These are phyloP conservation scores for Onychomys torridus DNA, from an alignment of 2,797 vertebrate genomes.

Conservation along the genomic window DNA sequence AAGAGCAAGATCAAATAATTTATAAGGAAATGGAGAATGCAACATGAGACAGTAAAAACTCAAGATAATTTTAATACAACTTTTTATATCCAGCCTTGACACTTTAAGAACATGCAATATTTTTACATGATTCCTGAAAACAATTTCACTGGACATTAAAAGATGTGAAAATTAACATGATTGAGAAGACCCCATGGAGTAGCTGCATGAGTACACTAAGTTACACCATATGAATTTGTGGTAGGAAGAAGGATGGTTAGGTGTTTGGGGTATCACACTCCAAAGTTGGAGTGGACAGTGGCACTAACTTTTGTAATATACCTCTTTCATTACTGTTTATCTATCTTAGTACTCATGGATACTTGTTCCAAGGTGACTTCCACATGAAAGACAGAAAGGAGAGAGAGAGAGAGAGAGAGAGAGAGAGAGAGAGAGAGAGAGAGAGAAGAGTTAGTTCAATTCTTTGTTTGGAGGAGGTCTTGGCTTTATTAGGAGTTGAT, in stretches of 20 bases:
- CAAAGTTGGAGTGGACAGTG: not conserved
- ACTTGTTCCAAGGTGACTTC: not conserved
- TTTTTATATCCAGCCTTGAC: too few relatives aligned
- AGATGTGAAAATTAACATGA: not conserved
- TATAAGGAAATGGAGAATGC: too few relatives aligned
- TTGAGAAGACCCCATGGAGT: not conserved
- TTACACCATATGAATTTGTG: not conserved
- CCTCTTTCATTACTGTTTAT: not conserved
- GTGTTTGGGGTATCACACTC: not conserved
- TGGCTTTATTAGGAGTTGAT: not conserved
- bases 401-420: too few relatives aligned
- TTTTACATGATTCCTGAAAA: not conserved
- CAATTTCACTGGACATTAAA: not conserved
- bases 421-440: not conserved
- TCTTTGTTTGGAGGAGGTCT: not conserved
- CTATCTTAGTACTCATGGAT: not conserved
- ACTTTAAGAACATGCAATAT: not conserved
- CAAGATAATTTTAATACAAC: too few relatives aligned
- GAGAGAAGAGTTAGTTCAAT: too few relatives aligned
- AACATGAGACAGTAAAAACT: too few relatives aligned
- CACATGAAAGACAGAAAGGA: too few relatives aligned
- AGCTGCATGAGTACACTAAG: not conserved
- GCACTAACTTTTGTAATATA: not conserved
- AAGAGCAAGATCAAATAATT: too few relatives aligned
- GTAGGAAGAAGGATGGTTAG: not conserved